Conservation (phyloP, 2,113 vertebrate genomes). For the human region GRCh38 chr14:65868501-65869000, state of each 20-base stretch:
- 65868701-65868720: background rate
- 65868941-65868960: background rate
- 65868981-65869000: background rate
- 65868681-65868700: background rate
- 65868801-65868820: background rate
- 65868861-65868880: background rate
- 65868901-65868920: background rate
- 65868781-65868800: background rate
- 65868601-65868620: background rate
- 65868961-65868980: background rate
- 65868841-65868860: background rate
- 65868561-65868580: background rate
- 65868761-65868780: background rate
- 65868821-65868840: background rate
- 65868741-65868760: background rate
- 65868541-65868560: background rate
- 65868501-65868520: background rate
- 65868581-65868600: background rate
- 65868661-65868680: background rate
- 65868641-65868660: background rate
- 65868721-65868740: background rate
- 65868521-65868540: background rate
- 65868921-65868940: background rate
- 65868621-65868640: background rate
- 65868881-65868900: background rate